Base-by-base conservation (phyloP, 2,797 vertebrate species). In the Margarornis squamiger region DNA sequence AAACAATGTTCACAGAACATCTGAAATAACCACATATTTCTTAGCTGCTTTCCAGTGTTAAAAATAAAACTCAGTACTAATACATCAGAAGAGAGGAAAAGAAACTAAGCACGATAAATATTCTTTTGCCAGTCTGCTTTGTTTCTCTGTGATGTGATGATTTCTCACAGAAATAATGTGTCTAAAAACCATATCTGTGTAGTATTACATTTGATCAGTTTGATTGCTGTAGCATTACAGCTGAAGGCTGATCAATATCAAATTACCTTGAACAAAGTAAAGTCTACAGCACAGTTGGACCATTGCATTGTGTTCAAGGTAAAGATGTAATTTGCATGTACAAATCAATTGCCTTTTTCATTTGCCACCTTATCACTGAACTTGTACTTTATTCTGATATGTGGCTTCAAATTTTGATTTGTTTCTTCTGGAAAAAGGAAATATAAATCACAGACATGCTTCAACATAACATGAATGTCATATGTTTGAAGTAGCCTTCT, bases 241-340 rank as follows among this genome's bases (percentile, higher is more conserved):
- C 59, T 85, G 92, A 96, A 86, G 68, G 84, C 43, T 81, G 63
- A 93, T 95, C 96, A 63, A 93, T 95, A 97, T 87, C 77, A 97
- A 97, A 97, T 97, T 97, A 96, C 84, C 81, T 82, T 87, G 59
- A 95, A 93, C 78, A 92, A 94, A 96, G 83, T 75, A 59, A 94
- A 67, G 39, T 57, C 80, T 91, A 57, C 75, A 94, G 57, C 45
- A 76, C 34, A 70, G 62, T 3, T 81, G 86, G 90, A 87, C 61
- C 66, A 82, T 11, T 74, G 46, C 66, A 90, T 62, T 95, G 85
- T 95, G 70, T 77, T 95, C 57, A 96, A 92, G 63, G 39, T 85
- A 94, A 96, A 90, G 86, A 88, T 36, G 75, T 84, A 72, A 85
- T 95, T 73, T 95, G n/a, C 58, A 86, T 93, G 66, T 81, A 57